These are phyloP conservation scores for Podarcis raffonei DNA, from an alignment of 2,113 vertebrate species.

Conservation along the genomic window DNA sequence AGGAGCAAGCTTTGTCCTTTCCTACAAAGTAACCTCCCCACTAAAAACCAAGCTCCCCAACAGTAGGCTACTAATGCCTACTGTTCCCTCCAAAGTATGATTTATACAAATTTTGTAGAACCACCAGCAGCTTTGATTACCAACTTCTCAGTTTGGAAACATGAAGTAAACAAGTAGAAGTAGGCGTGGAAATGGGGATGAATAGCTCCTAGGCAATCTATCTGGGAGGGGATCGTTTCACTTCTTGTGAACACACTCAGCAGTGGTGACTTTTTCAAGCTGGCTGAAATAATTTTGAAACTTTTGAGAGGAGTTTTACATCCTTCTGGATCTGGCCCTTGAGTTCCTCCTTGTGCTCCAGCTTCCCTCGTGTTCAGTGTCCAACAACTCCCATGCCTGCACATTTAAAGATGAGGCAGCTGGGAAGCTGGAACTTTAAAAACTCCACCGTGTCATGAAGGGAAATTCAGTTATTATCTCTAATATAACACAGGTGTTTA, in stretches of 20 bases:
- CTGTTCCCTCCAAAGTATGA: neutral
- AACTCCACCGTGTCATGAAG: neutral
- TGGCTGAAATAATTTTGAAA: neutral
- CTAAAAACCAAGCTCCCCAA: neutral
- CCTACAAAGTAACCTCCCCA: neutral
- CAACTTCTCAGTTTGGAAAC: neutral
- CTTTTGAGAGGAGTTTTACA: neutral
- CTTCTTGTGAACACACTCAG: neutral
- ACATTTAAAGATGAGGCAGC: slow-evolving; percentile 15
- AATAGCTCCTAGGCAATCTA: neutral
- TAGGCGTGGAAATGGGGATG: neutral
- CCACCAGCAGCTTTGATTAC: neutral
- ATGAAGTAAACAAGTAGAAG: neutral
- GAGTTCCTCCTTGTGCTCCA: neutral
- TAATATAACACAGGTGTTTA: slow-evolving; percentile 23
- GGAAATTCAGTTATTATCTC: neutral
- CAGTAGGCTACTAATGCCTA: neutral
- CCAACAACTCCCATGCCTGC: neutral
- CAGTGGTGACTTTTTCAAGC: neutral
- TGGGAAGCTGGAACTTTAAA: neutral
- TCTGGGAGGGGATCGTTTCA: neutral
- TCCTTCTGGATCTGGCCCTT: neutral
- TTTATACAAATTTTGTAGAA: neutral
- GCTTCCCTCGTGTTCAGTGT: neutral
- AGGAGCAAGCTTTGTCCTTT: neutral